Evolutionary conservation across 2,888 invertebrate genomes (phyloP), one percentile per base, ranked within the genome.

Genomic region (Pollenia angustigena): DNA sequence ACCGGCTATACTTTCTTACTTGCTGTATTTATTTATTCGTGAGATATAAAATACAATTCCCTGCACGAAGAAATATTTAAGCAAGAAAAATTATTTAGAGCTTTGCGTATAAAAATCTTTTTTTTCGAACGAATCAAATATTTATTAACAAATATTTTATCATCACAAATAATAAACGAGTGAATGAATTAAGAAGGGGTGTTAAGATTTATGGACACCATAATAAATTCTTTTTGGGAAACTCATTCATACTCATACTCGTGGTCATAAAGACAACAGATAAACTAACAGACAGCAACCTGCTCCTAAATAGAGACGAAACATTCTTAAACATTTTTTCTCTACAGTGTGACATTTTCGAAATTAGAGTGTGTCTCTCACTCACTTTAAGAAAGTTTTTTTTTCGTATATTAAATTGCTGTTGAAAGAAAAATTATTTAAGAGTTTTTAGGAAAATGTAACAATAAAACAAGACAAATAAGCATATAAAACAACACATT

Each of bases 161-260:
- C 32, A n/a, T 44, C 40, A 44, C n/a, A 60, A 32, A 84, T 42
- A 62, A 14, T 48, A 18, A 78, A 56, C 6, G 40, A 23, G 50
- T 12, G 48, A 16, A 69, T 14, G 12, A 50, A 16, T 58, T 44
- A 32, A 44, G 60, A 66, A 68, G 48, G 78, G 83, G 81, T 87
- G 83, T 68, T 74, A 78, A 76, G 81, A 87, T 87, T 84, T 87
- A 84, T 87, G 72, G 72, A 72, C 80, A 56, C 52, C 46, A 76
- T 62, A 66, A 71, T 75, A 56, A 78, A 75, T 62, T 79, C 58
- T 66, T 80, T 42, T 62, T 32, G 10, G 10, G 11, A 42, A 48
- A 58, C 12, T 48, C 14, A 7, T 46, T 16, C 16, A 9, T 32
- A 46, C 44, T 44, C 32, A 52, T 9, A 58, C 44, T 52, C 7